phyloP scores from a whole-genome alignment of 2,888 invertebrate species.

The Trypoxylon attenuatum region DNA sequence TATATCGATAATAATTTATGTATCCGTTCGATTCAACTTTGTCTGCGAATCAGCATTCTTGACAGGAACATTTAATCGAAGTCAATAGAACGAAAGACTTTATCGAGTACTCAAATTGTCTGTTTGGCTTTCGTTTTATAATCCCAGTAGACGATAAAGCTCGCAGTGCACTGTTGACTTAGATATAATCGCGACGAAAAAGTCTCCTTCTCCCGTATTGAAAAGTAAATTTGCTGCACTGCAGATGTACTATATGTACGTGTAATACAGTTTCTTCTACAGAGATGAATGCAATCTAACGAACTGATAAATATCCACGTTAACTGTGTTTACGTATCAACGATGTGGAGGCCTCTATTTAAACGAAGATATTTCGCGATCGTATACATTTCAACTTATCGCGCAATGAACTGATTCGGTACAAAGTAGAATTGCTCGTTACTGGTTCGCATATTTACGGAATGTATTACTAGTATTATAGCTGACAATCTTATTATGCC shows the following conservation, averaged over 20 bases:
- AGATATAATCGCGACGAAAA: slow-evolving; percentile 15
- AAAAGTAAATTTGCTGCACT: slow-evolving; percentile 7
- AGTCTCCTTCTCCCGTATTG: slow-evolving; percentile 14
- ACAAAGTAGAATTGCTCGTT: too few relatives aligned
- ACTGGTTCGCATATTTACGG: too few relatives aligned
- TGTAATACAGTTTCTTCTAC: neutral
- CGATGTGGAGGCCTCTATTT: neutral
- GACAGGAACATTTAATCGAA: neutral
- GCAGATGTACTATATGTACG: slow-evolving; percentile 8
- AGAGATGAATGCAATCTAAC: slow-evolving; percentile 18
- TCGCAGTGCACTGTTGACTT: slow-evolving; percentile 13
- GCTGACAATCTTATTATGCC: too few relatives aligned
- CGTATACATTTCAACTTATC: too few relatives aligned
- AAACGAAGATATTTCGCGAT: too few relatives aligned
- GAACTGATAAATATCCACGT: slow-evolving; percentile 21
- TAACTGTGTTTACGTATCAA: slow-evolving; percentile 16
- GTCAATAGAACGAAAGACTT: neutral
- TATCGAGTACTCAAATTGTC: slow-evolving; percentile 10
- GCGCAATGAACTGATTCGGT: too few relatives aligned
- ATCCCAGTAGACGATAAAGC: slow-evolving; percentile 29
- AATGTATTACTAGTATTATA: too few relatives aligned
- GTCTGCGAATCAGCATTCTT: too few relatives aligned
- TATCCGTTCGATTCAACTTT: too few relatives aligned
- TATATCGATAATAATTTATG: too few relatives aligned
- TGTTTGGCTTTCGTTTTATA: slow-evolving; percentile 23